A percentile compares a stretch with the other conserved stretches of the same genome.
phyloP scores from a whole-genome alignment of 2,888 invertebrate genomes.

The Aleiodes leptofemur region DNA sequence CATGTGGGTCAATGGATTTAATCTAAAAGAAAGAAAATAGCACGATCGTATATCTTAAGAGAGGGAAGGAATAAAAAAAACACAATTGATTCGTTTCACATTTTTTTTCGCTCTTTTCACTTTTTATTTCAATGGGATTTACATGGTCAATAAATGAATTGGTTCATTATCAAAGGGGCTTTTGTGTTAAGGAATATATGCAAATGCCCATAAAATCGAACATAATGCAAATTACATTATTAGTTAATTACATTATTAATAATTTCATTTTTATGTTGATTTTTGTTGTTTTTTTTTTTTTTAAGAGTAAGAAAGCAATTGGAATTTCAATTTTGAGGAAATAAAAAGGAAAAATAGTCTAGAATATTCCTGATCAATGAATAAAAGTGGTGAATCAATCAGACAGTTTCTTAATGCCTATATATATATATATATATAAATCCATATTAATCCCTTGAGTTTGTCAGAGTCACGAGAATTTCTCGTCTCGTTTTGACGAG shows the following conservation, averaged over 20 bases:
- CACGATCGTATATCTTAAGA: slow-evolving; percentile 7
- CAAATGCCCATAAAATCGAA: no score
- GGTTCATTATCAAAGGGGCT: not conserved
- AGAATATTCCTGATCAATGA: not conserved
- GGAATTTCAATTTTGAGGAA: no score
- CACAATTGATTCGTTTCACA: slow-evolving; percentile 3
- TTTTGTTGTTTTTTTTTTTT: no score
- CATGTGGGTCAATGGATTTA: slow-evolving; percentile 30
- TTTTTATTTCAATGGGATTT: not conserved
- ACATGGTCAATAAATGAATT: slow-evolving; percentile 5
- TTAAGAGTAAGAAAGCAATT: no score
- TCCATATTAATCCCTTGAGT: slow-evolving; percentile 17
- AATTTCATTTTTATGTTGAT: no score
- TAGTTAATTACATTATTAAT: no score
- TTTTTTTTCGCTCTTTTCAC: not conserved
- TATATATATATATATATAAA: not conserved
- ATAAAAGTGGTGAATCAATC: no score
- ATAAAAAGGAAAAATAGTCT: no score
- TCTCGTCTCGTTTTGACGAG: not conserved
- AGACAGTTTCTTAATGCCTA: not conserved
- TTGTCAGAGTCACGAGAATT: slow-evolving; percentile 17
- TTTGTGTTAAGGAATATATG: not conserved
- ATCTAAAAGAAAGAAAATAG: slow-evolving; percentile 23
- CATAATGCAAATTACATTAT: no score
- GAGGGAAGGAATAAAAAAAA: slow-evolving; percentile 12